phyloP scores from a whole-genome alignment of 1,140 invertebrate species.

The Myzus persicae region DNA sequence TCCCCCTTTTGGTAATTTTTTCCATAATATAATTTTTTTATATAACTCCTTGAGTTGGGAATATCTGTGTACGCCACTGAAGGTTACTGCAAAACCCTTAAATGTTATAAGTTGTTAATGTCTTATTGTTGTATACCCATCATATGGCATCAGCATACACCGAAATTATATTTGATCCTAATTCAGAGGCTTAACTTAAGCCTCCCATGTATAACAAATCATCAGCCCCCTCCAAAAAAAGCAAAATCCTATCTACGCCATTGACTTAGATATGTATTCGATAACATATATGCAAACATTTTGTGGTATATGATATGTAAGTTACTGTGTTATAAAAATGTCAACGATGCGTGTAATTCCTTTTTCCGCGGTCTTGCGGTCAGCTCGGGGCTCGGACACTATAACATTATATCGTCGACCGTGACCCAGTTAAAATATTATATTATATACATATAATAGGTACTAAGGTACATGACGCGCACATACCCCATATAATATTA shows the following conservation, averaged over 20 bases:
- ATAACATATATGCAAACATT: background rate
- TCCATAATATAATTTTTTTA: too few relatives aligned
- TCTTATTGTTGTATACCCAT: background rate
- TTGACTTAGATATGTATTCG: background rate
- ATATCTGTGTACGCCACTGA: background rate
- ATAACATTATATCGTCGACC: background rate
- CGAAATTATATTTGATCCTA: background rate
- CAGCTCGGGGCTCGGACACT: background rate
- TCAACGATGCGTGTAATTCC: background rate
- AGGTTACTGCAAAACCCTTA: background rate
- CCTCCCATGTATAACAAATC: background rate
- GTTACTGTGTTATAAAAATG: background rate
- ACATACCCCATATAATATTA: background rate
- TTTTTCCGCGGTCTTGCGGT: background rate
- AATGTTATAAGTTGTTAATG: too few relatives aligned
- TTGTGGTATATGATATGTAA: too few relatives aligned
- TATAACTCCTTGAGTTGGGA: too few relatives aligned
- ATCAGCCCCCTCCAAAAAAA: background rate
- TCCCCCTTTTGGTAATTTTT: too few relatives aligned
- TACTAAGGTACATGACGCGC: background rate
- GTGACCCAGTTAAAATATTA: slow-evolving; percentile 24
- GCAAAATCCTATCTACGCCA: background rate
- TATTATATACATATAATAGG: background rate
- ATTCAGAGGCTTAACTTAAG: background rate
- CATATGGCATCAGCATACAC: background rate